A percentile compares a stretch with the other conserved stretches of the same genome.
phyloP scores from a whole-genome alignment of 2,113 vertebrate genomes.

The Chionomys nivalis region DNA sequence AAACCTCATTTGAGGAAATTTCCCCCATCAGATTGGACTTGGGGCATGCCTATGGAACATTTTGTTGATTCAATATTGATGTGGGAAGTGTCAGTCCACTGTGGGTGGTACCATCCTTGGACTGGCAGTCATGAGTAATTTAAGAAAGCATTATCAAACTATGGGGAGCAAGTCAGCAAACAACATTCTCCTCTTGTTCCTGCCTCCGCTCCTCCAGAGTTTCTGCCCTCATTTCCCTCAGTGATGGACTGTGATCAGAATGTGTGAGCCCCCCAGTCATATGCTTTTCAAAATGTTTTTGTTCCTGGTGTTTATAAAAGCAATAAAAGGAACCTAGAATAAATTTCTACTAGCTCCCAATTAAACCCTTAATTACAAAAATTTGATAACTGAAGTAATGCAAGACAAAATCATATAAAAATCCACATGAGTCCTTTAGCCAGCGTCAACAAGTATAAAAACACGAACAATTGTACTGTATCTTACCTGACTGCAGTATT shows the following conservation, averaged over 20 bases:
- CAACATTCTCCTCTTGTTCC: background rate
- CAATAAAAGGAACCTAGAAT: background rate
- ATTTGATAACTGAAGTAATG: background rate
- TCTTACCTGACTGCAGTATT: background rate
- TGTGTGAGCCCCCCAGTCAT: background rate
- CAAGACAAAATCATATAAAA: background rate
- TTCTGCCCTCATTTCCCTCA: background rate
- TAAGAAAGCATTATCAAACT: background rate
- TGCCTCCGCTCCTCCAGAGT: background rate
- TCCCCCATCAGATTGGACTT: rapidly evolving
- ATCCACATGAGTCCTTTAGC: background rate
- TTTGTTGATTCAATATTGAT: background rate
- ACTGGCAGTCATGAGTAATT: background rate
- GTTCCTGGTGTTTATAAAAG: background rate
- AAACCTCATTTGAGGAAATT: background rate
- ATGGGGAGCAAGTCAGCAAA: background rate
- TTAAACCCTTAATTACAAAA: background rate
- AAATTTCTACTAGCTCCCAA: background rate
- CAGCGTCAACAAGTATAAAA: background rate
- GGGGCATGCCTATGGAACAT: no score
- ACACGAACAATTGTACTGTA: background rate
- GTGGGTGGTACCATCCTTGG: background rate
- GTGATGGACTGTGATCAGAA: background rate
- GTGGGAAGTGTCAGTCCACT: background rate
- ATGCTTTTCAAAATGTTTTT: background rate